These are phyloP conservation scores for Mythimna ferrago DNA, from an alignment of 2,888 invertebrate genomes.

Conservation along the genomic window DNA sequence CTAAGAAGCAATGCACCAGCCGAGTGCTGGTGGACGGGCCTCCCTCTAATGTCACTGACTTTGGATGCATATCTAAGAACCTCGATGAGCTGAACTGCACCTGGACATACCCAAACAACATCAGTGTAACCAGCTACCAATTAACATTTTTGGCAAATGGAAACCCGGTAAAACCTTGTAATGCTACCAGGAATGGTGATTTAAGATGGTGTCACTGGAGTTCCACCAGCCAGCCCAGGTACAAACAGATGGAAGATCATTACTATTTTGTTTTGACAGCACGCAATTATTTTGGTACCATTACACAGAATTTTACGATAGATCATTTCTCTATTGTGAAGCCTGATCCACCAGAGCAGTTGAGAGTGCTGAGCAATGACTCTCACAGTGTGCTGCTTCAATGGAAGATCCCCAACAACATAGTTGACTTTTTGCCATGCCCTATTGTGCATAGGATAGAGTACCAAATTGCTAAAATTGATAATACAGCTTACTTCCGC, in stretches of 20 bases:
- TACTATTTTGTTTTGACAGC: slow-evolving; percentile 92
- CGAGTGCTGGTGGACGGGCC: slow-evolving; percentile 86
- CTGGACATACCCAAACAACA: slow-evolving; percentile 91
- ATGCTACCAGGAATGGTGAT: slow-evolving; percentile 63
- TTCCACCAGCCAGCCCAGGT: slow-evolving; percentile 79
- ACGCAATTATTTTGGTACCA: slow-evolving; percentile 91
- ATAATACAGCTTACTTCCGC: slow-evolving; percentile 82
- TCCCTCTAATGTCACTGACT: slow-evolving; percentile 92
- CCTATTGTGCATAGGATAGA: slow-evolving; percentile 85
- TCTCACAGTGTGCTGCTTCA: slow-evolving; percentile 82
- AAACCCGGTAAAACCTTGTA: slow-evolving; percentile 68
- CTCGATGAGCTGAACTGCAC: slow-evolving; percentile 94
- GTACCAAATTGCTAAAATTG: slow-evolving; percentile 87
- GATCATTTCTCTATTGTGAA: slow-evolving; percentile 90
- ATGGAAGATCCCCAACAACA: slow-evolving; percentile 82
- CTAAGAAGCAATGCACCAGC: slow-evolving; percentile 74
- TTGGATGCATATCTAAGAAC: slow-evolving; percentile 94
- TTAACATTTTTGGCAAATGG: slow-evolving; percentile 77
- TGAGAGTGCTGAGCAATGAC: slow-evolving; percentile 74
- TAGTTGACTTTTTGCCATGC: slow-evolving; percentile 78
- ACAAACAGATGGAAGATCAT: slow-evolving; percentile 82
- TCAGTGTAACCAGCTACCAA: slow-evolving; percentile 78
- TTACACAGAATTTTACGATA: slow-evolving; percentile 87
- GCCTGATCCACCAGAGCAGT: slow-evolving; percentile 77
- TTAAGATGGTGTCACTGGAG: slow-evolving; percentile 78